These are phyloP conservation scores for Oreocharis arfaki DNA, from an alignment of 2,113 vertebrate genomes.

Conservation along the genomic window DNA sequence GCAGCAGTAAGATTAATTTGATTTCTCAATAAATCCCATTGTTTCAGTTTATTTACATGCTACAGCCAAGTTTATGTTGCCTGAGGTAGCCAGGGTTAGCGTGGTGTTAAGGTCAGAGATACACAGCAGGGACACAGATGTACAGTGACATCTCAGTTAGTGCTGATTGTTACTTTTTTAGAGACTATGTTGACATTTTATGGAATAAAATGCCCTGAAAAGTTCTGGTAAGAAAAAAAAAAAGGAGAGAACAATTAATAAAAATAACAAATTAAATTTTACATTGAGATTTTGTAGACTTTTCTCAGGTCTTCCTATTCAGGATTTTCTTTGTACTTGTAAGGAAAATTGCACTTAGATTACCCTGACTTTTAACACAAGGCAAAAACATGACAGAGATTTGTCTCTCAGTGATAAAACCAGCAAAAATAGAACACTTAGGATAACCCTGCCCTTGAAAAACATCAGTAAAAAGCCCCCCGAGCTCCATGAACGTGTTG, in stretches of 20 bases:
- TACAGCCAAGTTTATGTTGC: background rate
- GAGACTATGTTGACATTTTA: background rate
- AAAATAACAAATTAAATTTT: background rate
- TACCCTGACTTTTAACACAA: background rate
- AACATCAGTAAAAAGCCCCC: background rate
- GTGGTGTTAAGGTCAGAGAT: background rate
- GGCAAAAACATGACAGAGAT: background rate
- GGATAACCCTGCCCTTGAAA: background rate
- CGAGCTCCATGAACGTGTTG: background rate
- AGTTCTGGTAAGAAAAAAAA: background rate
- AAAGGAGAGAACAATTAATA: background rate
- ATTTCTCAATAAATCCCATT: background rate
- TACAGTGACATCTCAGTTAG: background rate
- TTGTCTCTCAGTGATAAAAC: constrained; percentile 30
- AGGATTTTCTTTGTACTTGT: background rate
- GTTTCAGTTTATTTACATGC: background rate
- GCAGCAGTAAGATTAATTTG: background rate
- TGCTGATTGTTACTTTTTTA: background rate
- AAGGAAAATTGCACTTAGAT: background rate
- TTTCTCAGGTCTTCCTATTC: background rate
- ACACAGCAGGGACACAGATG: background rate
- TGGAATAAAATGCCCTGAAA: background rate
- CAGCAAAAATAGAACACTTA: background rate
- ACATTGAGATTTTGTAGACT: background rate
- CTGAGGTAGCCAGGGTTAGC: background rate